Percentiles rank a stretch among this genome's conserved stretches.
phyloP scores from a whole-genome alignment of 1,140 invertebrate genomes.

The Sipha flava region DNA sequence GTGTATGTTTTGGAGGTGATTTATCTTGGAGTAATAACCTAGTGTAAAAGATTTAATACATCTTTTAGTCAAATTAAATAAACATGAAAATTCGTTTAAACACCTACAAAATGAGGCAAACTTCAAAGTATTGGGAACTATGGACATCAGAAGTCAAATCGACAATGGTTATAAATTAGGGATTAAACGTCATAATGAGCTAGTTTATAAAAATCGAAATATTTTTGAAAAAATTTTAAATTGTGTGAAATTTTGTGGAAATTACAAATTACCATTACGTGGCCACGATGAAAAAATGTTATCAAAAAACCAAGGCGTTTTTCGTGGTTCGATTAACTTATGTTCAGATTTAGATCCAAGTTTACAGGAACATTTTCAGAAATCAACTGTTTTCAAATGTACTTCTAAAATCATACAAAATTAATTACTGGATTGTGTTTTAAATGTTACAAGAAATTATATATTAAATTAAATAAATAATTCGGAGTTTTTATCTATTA shows the following conservation, averaged over 20 bases:
- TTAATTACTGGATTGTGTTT: conserved; percentile 3
- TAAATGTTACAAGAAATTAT: too few relatives aligned
- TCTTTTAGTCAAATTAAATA: not conserved
- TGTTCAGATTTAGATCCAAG: conserved; percentile 36
- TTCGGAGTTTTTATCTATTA: conserved; percentile 31
- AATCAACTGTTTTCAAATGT: not conserved
- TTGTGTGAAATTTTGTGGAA: conserved; percentile 37
- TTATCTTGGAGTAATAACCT: not conserved
- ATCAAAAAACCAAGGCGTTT: conserved; percentile 34
- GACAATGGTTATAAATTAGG: not conserved
- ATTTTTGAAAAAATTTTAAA: not conserved
- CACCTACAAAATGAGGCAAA: not conserved
- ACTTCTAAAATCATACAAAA: not conserved
- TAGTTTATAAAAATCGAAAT: not conserved
- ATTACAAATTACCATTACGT: conserved; percentile 39
- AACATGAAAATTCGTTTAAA: conserved; percentile 4
- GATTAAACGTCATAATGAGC: not conserved
- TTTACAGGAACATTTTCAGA: conserved; percentile 40
- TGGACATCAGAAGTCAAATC: not conserved
- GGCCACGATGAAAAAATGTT: conserved; percentile 39
- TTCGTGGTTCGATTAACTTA: conserved; percentile 34
- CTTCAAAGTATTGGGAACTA: not conserved
- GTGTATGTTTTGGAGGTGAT: not conserved
- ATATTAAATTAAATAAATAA: not conserved
- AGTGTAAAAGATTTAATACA: not conserved